Evolutionary conservation across 2,113 vertebrate genomes (phyloP), one percentile per base, ranked within the genome.

Genomic region (Propithecus coquereli): DNA sequence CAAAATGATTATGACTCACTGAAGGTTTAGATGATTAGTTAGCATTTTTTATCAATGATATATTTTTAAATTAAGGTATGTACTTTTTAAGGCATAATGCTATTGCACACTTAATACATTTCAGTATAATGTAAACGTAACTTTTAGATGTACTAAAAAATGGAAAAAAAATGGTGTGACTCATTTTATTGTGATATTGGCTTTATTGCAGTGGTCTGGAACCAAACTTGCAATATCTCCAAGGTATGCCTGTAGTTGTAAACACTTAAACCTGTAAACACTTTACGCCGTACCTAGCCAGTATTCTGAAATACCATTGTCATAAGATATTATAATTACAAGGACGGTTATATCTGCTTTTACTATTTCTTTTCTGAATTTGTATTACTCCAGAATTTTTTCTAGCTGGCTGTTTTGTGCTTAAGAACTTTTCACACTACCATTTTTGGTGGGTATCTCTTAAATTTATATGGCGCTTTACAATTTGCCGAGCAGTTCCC

Each of bases 401-500:
- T 87, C 59, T 40, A 32, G 61, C 37, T 90, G 50, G 32, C 43
- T 76, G 4, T 57, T 84, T 65, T 30, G 25, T 74, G 63, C 63
- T 94, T 63, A 34, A 59, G 76, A 76, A 82, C 32, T 27, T 70
- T 59, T 30, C n/a, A 43, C 3, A 34, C 23, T 11, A 27, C n/a
- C 54, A 2, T 71, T 88, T 83, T 59, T 30, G 65, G 91, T 76
- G 59, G 73, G 32, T 76, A 47, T 76, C 57, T 74, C 57, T 79
- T 61, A 0, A 27, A 73, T 79, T 93, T 87, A 43, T 32, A 52
- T 0, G 18, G 65, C 13, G 40, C 27, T 90, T 95, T 70, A 87
- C 3, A 70, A 84, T 87, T 80, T 87, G 52, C 79, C 66, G 66
- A 95, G 93, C 43, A 71, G 79, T 73, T 94, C 94, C 84, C 76